phyloP scores from a whole-genome alignment of 2,113 vertebrate genomes.

The Rhynchomys soricoides region DNA sequence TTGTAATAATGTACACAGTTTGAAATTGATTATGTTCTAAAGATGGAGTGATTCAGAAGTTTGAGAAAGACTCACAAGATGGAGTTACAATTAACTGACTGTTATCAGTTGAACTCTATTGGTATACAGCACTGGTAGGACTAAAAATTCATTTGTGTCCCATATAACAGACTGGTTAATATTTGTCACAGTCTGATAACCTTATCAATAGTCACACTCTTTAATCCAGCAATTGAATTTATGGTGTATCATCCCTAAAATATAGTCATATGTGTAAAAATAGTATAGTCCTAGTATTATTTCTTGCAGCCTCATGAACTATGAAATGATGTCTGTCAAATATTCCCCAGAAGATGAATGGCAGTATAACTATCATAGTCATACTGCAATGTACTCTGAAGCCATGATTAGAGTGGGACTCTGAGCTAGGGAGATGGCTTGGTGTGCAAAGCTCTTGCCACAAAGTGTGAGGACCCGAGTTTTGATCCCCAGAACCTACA shows the following conservation, averaged over 20 bases:
- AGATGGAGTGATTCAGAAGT: background rate
- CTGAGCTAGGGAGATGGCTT: background rate
- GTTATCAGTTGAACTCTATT: background rate
- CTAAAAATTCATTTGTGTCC: background rate
- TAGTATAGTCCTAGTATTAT: background rate
- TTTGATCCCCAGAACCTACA: background rate
- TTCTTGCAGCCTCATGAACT: constrained; percentile 4
- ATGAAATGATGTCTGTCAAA: background rate
- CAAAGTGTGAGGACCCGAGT: background rate
- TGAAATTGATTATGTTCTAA: background rate
- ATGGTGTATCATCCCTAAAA: background rate
- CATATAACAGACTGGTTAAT: background rate
- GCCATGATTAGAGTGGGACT: background rate
- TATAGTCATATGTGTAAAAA: background rate
- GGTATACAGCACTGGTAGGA: background rate
- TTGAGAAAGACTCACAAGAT: background rate
- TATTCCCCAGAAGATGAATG: background rate
- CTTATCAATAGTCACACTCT: constrained; percentile 13
- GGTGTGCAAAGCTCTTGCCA: background rate
- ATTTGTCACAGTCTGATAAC: background rate
- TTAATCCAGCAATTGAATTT: constrained; percentile 38
- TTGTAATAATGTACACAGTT: background rate
- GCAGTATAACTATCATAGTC: background rate
- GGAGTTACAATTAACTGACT: background rate
- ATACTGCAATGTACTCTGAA: background rate